phyloP scores from a whole-genome alignment of 1,140 invertebrate species.

The Zaprionus ghesquierei region DNA sequence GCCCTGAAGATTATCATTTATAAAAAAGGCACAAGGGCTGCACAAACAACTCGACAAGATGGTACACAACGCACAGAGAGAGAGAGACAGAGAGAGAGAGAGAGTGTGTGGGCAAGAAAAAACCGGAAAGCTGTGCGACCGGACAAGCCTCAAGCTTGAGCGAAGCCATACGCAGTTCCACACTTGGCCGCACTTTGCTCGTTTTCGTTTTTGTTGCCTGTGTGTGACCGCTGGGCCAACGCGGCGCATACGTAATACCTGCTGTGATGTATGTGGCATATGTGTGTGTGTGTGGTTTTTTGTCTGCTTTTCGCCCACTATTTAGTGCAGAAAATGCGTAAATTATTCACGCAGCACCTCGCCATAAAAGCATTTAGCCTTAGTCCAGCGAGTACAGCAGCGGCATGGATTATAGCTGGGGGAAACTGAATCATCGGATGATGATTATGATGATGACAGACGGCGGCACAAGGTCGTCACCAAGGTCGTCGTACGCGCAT shows the following conservation, averaged over 20 bases:
- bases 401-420: conserved; percentile 23
- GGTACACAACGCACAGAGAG: not conserved
- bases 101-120: not conserved
- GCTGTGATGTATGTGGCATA: conserved; percentile 6
- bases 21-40: conserved; percentile 62
- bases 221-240: conserved; percentile 42
- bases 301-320: conserved; percentile 50
- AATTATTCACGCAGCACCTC: conserved; percentile 61
- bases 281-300: conserved; percentile 8
- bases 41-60: conserved; percentile 18
- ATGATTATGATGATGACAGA: conserved; percentile 8
- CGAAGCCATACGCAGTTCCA: conserved; percentile 53
- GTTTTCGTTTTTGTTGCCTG: conserved; percentile 29
- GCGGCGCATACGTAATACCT: conserved; percentile 35
- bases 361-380: conserved; percentile 48
- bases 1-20: conserved; percentile 62
- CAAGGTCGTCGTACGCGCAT: conserved; percentile 49
- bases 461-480: conserved; percentile 55
- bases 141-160: conserved; percentile 28
- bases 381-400: conserved; percentile 10
- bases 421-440: conserved; percentile 10
- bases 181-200: conserved; percentile 28
- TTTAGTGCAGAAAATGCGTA: conserved; percentile 73
- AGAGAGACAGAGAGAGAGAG: not conserved
- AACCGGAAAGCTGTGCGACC: not conserved